These are phyloP conservation scores for Marisa cornuarietis DNA, from an alignment of 1,140 invertebrate species.

Conservation along the genomic window DNA sequence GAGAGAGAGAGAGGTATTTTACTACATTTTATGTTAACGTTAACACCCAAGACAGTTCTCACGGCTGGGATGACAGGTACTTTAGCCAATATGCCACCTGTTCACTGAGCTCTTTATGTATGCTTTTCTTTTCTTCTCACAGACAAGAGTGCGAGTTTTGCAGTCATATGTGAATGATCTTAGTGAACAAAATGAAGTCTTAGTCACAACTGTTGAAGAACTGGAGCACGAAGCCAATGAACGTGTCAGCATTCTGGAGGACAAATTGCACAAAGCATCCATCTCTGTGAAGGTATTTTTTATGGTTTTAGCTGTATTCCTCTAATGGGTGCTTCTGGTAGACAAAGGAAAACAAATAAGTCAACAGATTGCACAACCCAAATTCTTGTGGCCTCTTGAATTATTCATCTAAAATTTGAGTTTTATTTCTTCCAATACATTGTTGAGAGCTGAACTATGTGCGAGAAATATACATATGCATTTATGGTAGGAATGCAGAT, in stretches of 20 bases:
- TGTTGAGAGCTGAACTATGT: too few species aligned
- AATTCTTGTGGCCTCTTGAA: background rate
- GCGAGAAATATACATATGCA: too few species aligned
- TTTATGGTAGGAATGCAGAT: too few species aligned
- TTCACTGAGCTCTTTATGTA: too few species aligned
- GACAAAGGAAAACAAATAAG: background rate
- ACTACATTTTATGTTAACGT: too few species aligned
- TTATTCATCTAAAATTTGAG: background rate
- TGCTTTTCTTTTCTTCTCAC: background rate
- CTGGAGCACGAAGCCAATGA: constrained; percentile 64
- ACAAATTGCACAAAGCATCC: constrained; percentile 55
- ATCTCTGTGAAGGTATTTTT: constrained; percentile 51
- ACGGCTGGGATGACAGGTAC: too few species aligned
- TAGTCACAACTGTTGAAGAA: constrained; percentile 64
- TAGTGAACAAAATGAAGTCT: constrained; percentile 64
- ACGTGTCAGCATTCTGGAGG: constrained; percentile 56
- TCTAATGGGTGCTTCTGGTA: background rate
- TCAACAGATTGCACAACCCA: background rate
- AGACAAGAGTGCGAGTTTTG: constrained; percentile 57
- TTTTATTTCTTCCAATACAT: background rate
- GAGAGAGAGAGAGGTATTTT: too few species aligned
- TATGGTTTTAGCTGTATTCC: background rate
- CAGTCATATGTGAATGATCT: constrained; percentile 65
- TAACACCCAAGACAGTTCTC: too few species aligned
- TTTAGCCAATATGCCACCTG: too few species aligned